These are phyloP conservation scores for Pogonocichla stellata DNA, from an alignment of 2,113 vertebrate species.

Conservation along the genomic window DNA sequence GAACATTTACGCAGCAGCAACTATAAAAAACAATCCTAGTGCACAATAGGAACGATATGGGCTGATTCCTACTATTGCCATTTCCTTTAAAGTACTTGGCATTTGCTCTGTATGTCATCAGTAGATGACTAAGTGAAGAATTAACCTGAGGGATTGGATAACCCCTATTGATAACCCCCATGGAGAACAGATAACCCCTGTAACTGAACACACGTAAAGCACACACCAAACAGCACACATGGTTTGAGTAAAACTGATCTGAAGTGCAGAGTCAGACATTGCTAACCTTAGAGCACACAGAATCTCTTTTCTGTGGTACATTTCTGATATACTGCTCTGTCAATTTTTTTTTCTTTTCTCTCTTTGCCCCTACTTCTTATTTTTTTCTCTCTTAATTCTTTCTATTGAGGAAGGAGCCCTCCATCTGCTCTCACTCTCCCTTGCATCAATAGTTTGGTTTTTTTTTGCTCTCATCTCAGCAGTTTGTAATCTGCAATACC, in stretches of 20 bases:
- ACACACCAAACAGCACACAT: background rate
- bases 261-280: background rate
- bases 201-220: background rate
- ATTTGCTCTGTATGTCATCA: background rate
- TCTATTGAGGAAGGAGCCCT: background rate
- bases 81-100: slow-evolving; percentile 14
- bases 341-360: background rate
- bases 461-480: background rate
- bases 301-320: background rate
- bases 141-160: slow-evolving; percentile 17
- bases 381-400: background rate
- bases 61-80: background rate
- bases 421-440: background rate
- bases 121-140: slow-evolving; percentile 4
- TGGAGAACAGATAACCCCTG: background rate
- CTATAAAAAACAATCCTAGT: background rate
- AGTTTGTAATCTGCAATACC: background rate
- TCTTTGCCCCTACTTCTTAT: background rate
- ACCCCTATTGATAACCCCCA: background rate
- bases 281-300: background rate
- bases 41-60: background rate
- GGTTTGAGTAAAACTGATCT: background rate
- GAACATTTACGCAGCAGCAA: background rate
- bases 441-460: background rate
- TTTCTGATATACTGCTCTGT: background rate